Evolutionary conservation across 1,140 invertebrate genomes (phyloP).

Genomic region (Bombus fervidus): DNA sequence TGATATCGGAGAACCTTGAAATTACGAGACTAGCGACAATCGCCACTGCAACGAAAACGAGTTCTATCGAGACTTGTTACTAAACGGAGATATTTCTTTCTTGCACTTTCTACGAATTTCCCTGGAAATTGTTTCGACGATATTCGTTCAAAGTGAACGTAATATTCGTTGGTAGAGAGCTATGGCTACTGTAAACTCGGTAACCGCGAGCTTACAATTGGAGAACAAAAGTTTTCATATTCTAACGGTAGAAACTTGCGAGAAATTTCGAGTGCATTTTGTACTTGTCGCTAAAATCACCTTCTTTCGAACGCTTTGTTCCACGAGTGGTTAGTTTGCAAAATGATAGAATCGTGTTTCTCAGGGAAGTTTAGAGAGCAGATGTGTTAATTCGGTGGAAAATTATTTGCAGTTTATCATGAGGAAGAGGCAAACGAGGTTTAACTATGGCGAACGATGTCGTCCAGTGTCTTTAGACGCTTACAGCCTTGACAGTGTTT

Average conservation of each 20-base stretch:
- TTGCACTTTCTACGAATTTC: neutral
- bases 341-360: neutral
- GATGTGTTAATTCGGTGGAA: conserved; percentile 5
- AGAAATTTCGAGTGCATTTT: neutral
- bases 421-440: conserved; percentile 86
- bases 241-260: too few relatives aligned
- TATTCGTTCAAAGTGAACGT: too few relatives aligned
- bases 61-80: neutral
- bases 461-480: conserved; percentile 93
- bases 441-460: conserved; percentile 92
- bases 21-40: neutral
- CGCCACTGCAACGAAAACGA: neutral
- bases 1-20: neutral
- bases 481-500: conserved; percentile 94
- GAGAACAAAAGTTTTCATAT: too few relatives aligned
- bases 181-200: neutral
- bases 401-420: conserved; percentile 85
- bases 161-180: too few relatives aligned
- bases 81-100: neutral
- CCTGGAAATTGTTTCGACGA: too few relatives aligned
- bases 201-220: too few relatives aligned
- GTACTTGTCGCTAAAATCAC: neutral
- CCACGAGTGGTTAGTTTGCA: too few relatives aligned
- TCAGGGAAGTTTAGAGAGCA: neutral
- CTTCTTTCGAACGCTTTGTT: neutral